phyloP scores from a whole-genome alignment of 92 coral and sea anemone species.

The Paragorgia papillata region DNA sequence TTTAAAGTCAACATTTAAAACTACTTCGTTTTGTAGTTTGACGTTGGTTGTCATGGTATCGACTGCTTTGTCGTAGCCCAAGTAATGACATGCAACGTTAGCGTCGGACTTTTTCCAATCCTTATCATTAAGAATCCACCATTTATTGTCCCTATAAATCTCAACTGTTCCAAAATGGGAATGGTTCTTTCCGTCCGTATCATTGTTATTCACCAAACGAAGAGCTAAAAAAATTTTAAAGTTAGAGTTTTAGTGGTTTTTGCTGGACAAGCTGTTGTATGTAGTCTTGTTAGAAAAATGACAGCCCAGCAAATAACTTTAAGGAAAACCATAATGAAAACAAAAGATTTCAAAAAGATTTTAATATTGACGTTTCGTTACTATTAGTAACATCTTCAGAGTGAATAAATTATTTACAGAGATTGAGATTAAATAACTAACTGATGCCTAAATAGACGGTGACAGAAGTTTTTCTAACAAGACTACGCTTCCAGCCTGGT shows the following conservation, averaged over 20 bases:
- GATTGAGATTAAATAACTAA: too few relatives aligned
- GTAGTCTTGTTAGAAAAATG: background rate
- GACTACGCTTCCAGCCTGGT: too few relatives aligned
- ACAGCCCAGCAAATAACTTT: too few relatives aligned
- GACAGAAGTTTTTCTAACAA: too few relatives aligned
- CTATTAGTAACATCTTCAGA: too few relatives aligned
- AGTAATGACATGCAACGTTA: conserved; percentile 7
- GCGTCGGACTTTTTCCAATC: background rate
- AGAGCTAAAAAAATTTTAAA: background rate
- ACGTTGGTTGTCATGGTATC: background rate
- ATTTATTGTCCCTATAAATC: conserved; percentile 9
- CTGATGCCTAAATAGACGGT: too few relatives aligned
- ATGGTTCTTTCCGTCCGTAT: background rate
- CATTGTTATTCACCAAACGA: conserved; percentile 2
- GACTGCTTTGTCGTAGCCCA: conserved; percentile 13
- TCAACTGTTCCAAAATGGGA: conserved; percentile 6
- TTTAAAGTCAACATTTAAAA: conserved; percentile 2
- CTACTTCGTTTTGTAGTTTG: background rate
- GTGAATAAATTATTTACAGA: too few relatives aligned
- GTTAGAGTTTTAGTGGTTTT: too few relatives aligned
- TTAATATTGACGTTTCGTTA: too few relatives aligned
- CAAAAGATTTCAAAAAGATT: too few relatives aligned
- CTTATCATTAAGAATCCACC: conserved; percentile 1
- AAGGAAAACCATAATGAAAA: too few relatives aligned
- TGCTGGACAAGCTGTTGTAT: too few relatives aligned